Evolutionary conservation across 1,140 invertebrate genomes (phyloP), one percentile per base, ranked within the genome.

Genomic region (Probaryconus sp.): DNA sequence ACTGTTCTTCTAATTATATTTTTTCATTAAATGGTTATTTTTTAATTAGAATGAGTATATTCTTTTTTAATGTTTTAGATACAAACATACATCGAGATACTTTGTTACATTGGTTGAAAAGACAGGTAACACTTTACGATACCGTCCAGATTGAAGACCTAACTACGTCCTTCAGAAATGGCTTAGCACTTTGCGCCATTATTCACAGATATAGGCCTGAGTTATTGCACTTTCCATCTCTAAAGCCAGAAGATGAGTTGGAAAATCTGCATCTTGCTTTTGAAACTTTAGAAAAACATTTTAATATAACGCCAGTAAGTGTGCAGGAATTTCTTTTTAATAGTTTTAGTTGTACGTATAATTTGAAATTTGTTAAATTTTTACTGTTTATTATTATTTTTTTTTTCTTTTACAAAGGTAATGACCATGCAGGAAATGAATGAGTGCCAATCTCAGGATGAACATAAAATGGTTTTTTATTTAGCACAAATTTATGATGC

Each of bases 151-250:
- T 95, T 14, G 89, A 89, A 18, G 91, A 95, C 82, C 89, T 96
- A 76, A 90, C 90, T 2, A 88, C 88, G 18, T 93, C 92, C 0
- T 96, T 95, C 87, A 91, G 91, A 82, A 91, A 90, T 84, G 95
- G 95, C 5, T 83, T 94, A 45, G 93, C 93, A 3, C 88, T 96
- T 47, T 95, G 93, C 88, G 94, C 94, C n/a, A 92, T 97, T 24
- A 91, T 97, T 70, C 91, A 93, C 83, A 92, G 93, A 75, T 97
- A 97, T 87, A 89, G 95, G 68, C 96, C 96, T n/a, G 94, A 97
- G 88, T 88, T 97, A 11, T 89, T 97, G 43, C 94, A 96, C 79
- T 93, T 92, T 77, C 85, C 88, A 71, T 88, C 90, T 21, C 85
- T 96, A 20, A 90, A 91, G 55, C 85, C 90, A 53, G 90, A 92